Conservation (phyloP, 1,140 invertebrate genomes). For the Drosophila leontia region DNA sequence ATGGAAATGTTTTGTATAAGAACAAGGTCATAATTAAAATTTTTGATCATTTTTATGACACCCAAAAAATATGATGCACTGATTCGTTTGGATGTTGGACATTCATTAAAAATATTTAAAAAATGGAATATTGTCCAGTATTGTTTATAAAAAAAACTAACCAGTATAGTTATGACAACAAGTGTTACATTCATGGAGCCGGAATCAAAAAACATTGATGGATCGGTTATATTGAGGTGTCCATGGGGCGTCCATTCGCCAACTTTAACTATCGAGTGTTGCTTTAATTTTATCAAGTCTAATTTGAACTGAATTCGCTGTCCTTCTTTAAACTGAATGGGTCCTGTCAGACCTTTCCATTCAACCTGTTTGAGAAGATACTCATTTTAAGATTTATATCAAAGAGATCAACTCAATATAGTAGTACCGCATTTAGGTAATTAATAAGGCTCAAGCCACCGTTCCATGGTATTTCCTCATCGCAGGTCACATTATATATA, state of each 20-base stretch:
- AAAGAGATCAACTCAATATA: background rate
- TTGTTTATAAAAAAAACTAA: background rate
- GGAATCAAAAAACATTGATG: constrained; percentile 92
- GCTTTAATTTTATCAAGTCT: constrained; percentile 93
- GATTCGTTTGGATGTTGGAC: no score
- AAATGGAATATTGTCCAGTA: background rate
- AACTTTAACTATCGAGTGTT: constrained; percentile 89
- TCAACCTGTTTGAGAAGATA: constrained; percentile 61
- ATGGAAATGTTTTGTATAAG: no score
- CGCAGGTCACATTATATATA: constrained; percentile 92
- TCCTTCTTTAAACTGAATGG: constrained; percentile 94
- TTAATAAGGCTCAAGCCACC: constrained; percentile 95
- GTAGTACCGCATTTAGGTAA: constrained; percentile 93
- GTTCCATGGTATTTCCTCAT: constrained; percentile 92
- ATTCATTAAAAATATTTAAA: no score
- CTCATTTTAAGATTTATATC: background rate
- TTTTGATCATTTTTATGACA: no score
- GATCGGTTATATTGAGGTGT: constrained; percentile 93
- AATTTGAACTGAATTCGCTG: constrained; percentile 93
- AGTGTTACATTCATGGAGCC: constrained; percentile 94
- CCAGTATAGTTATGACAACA: constrained; percentile 80
- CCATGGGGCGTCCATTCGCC: constrained; percentile 92
- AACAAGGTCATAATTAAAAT: no score
- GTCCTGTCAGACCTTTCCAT: constrained; percentile 92
- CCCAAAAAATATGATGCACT: no score